A percentile compares a stretch with the other conserved stretches of the same genome.
Evolutionary conservation across 2,888 invertebrate species (phyloP).

Genomic region (Carcina quercana): DNA sequence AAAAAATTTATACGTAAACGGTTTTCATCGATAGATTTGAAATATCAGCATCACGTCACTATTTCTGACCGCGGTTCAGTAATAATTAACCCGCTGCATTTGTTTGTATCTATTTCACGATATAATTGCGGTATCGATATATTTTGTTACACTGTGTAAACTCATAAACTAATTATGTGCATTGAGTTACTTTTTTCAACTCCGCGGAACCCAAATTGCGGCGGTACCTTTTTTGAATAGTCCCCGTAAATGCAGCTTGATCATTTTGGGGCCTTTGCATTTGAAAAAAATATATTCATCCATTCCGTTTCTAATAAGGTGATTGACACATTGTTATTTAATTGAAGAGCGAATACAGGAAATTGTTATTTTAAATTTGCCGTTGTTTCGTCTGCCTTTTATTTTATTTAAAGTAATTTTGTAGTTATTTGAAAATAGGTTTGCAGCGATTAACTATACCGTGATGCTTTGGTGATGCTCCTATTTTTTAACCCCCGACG

Average conservation of each 20-base stretch:
- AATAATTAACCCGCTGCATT: conserved; percentile 52
- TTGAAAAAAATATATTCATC: conserved; percentile 39
- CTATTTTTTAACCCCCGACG: too few species aligned
- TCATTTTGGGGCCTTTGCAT: conserved; percentile 30
- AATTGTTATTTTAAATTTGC: conserved; percentile 10
- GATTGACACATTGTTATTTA: conserved; percentile 63
- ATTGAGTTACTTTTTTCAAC: conserved; percentile 34
- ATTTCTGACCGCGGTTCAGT: conserved; percentile 20
- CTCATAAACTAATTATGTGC: conserved; percentile 63
- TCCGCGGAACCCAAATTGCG: conserved; percentile 28
- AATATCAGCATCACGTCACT: too few species aligned
- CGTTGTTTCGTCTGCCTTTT: neutral
- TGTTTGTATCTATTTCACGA: conserved; percentile 56
- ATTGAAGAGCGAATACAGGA: conserved; percentile 27
- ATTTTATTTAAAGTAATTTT: too few species aligned
- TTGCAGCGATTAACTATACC: too few species aligned
- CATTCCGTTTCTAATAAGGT: conserved; percentile 53
- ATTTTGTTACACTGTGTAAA: conserved; percentile 58
- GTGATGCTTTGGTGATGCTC: too few species aligned
- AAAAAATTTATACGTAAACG: too few species aligned
- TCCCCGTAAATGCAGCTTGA: conserved; percentile 22
- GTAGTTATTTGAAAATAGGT: too few species aligned
- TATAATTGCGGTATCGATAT: conserved; percentile 54
- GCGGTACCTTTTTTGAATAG: conserved; percentile 42
- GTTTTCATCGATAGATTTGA: too few species aligned